Evolutionary conservation across 1,140 invertebrate species (phyloP), one percentile per base, ranked within the genome.

Genomic region (Drosophila virilis): DNA sequence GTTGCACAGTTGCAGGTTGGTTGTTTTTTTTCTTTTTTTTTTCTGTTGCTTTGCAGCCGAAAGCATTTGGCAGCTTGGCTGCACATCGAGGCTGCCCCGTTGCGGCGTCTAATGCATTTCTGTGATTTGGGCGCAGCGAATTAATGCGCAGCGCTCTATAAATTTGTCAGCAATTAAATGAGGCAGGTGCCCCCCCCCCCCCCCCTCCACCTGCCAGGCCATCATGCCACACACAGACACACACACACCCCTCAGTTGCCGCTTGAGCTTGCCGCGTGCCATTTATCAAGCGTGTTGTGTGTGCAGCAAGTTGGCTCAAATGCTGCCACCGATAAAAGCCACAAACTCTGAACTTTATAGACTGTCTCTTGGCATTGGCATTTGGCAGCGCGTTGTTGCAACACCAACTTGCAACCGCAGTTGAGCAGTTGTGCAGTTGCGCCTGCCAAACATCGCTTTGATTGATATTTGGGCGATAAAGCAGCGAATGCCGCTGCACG

Each of bases 161-260:
- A 90, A 90, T 90, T 90, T 86, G 86, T 90, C 86, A 90, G 86
- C 86, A 90, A 90, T 90, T 90, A 90, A 90, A 90, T 73, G 67
- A 85, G 75, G 64, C 78, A 90, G 66, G 68, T 51, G 52, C 58
- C 50, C n/a, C 65, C n/a, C n/a, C n/a, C n/a, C n/a, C 28, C 42
- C n/a, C 38, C 15, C 10, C 32, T 35, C 7, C 2, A n/a, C 9
- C 17, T 17, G 17, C 40, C 9, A 48, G 15, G 1, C 48, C 17
- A 7, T 1, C 38, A 22, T 22, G 22, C 22, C 13, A 33, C 37
- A 9, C 38, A 8, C 4, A 28, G n/a, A n/a, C n/a, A n/a, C 40
- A 28, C 13, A 4, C 28, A 28, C 22, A 28, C 42, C 22, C 38
- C 15, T 35, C 32, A 5, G 4, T 28, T 28, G 22, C 22, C 4